Conservation (phyloP, 2,113 vertebrate species). For the Ceratotherium simum region DNA sequence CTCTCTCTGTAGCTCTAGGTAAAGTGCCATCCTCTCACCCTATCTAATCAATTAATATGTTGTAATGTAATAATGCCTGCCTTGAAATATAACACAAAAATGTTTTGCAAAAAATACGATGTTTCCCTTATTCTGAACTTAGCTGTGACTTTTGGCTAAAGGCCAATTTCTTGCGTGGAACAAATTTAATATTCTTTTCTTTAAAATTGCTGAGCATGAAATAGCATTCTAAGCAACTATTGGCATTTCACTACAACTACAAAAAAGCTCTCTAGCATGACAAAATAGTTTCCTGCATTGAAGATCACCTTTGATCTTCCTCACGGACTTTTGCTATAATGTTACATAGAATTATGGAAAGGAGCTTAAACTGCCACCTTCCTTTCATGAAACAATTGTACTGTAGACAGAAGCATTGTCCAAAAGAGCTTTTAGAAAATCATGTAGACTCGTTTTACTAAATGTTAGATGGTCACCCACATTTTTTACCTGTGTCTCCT, state of each 20-base stretch:
- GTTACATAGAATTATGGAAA: conserved; percentile 61
- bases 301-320: conserved; percentile 69
- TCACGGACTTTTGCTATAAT: conserved; percentile 44
- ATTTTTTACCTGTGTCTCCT: background rate
- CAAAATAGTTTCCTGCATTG: conserved; percentile 52
- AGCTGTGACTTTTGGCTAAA: conserved; percentile 70
- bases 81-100: conserved; percentile 46
- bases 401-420: background rate
- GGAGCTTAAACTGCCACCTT: conserved; percentile 41
- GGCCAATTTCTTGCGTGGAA: conserved; percentile 65
- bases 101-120: background rate
- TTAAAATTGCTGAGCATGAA: conserved; percentile 71
- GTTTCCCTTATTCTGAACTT: conserved; percentile 72
- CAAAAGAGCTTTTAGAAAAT: conserved; percentile 7
- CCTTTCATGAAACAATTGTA: conserved; percentile 33
- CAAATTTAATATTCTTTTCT: conserved; percentile 75
- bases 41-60: conserved; percentile 38
- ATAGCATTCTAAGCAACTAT: conserved; percentile 63
- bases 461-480: background rate
- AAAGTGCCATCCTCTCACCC: background rate
- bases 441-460: conserved; percentile 10
- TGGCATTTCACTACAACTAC: conserved; percentile 64
- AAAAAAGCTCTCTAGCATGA: conserved; percentile 69
- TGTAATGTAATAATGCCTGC: conserved; percentile 45
- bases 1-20: background rate